Evolutionary conservation across 2,113 vertebrate genomes (phyloP).

Genomic region (Caretta caretta): DNA sequence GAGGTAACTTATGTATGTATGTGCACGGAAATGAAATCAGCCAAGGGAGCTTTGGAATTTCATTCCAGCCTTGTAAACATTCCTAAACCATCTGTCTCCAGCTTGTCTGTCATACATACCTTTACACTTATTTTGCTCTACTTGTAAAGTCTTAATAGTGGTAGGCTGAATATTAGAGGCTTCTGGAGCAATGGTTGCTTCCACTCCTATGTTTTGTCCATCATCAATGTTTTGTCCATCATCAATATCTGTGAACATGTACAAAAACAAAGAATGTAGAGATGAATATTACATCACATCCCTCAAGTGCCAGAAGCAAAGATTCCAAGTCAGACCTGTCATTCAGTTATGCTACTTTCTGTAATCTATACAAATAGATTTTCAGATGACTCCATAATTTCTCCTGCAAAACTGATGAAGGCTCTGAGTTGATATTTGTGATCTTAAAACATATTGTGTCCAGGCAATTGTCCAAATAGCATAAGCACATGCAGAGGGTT

Average conservation of each 20-base stretch:
- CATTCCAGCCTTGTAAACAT: neutral
- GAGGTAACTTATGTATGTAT: neutral
- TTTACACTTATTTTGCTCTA: constrained; percentile 71
- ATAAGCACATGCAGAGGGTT: accelerated
- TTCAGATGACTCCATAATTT: neutral
- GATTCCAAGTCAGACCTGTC: neutral
- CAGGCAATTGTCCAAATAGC: neutral
- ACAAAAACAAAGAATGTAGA: neutral
- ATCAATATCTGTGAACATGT: constrained; percentile 55
- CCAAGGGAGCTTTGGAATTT: neutral
- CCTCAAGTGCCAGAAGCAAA: neutral
- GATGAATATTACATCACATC: neutral
- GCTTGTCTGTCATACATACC: constrained; percentile 10
- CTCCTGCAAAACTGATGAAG: neutral
- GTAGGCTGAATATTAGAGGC: constrained; percentile 35
- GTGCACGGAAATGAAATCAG: neutral
- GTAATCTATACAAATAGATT: neutral
- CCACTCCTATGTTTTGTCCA: constrained; percentile 39
- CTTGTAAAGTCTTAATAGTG: constrained; percentile 33
- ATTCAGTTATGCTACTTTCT: accelerated
- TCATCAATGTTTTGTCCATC: constrained; percentile 4
- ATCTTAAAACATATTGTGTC: neutral
- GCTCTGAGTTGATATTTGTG: neutral
- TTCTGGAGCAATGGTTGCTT: constrained; percentile 51
- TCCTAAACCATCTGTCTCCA: neutral